Evolutionary conservation across 2,113 vertebrate species (phyloP).

Genomic region (Ascaphus truei): DNA sequence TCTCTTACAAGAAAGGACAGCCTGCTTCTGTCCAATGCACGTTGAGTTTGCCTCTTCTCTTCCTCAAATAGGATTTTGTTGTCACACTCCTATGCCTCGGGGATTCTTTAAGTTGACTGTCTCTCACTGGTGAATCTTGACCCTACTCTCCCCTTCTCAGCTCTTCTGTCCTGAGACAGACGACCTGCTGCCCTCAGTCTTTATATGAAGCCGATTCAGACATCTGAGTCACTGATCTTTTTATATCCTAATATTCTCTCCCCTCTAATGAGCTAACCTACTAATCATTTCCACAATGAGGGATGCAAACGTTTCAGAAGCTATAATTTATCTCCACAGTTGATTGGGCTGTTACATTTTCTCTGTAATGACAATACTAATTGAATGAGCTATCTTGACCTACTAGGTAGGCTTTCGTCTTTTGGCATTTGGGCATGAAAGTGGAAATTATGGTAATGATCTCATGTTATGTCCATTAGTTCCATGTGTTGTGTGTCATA

Average conservation of each 20-base stretch:
- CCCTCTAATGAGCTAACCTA: constrained; percentile 9
- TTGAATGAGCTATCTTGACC: neutral
- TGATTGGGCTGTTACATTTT: neutral
- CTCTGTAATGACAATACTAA: constrained; percentile 15
- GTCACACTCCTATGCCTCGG: too few relatives aligned
- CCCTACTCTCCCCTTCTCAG: neutral
- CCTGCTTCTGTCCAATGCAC: too few relatives aligned
- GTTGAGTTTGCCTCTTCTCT: too few relatives aligned
- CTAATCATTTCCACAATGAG: constrained; percentile 18
- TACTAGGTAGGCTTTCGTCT: neutral
- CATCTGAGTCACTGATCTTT: constrained; percentile 16
- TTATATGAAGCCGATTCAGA: constrained; percentile 1
- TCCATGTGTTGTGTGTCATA: neutral
- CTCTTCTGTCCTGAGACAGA: neutral
- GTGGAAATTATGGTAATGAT: neutral
- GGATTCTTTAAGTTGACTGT: too few relatives aligned
- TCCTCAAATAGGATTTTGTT: too few relatives aligned
- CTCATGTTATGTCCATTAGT: neutral
- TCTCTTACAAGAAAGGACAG: too few relatives aligned
- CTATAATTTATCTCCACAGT: neutral
- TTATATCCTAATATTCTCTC: neutral
- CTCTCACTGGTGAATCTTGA: neutral
- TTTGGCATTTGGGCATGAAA: constrained; percentile 10
- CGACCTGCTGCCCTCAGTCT: neutral
- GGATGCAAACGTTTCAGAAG: neutral